Conservation (phyloP, 2,888 invertebrate genomes). For the Limenitis arthemis region DNA sequence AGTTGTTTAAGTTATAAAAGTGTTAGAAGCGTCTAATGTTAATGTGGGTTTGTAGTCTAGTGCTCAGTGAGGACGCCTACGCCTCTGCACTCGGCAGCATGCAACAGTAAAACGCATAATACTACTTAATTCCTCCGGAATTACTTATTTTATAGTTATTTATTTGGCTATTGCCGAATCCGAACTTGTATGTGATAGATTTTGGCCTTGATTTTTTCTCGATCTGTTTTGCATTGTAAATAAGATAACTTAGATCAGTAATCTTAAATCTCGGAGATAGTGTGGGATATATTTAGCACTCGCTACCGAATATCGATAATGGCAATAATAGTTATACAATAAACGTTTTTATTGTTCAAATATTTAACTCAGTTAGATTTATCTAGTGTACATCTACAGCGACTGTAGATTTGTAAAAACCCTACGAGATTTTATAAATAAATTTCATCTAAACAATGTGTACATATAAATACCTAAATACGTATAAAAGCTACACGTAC, state of each 20-base stretch:
- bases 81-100: conserved; percentile 63
- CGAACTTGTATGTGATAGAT: conserved; percentile 62
- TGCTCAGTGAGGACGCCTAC: conserved; percentile 52
- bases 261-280: conserved; percentile 42
- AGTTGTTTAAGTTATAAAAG: conserved; percentile 38
- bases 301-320: conserved; percentile 45
- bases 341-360: conserved; percentile 54
- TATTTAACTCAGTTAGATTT: conserved; percentile 50
- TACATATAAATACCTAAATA: too few species aligned
- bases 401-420: too few species aligned
- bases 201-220: conserved; percentile 53
- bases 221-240: conserved; percentile 60
- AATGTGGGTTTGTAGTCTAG: conserved; percentile 29
- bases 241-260: conserved; percentile 53
- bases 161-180: conserved; percentile 66
- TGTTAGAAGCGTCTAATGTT: conserved; percentile 22
- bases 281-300: conserved; percentile 24
- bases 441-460: too few species aligned
- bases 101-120: conserved; percentile 57
- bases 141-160: conserved; percentile 41
- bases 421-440: too few species aligned
- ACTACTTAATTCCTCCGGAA: conserved; percentile 47
- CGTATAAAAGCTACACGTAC: too few species aligned
- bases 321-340: conserved; percentile 68
- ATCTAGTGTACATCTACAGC: too few species aligned